phyloP scores from a whole-genome alignment of 1,140 invertebrate species.

The Macrotrachela quadricornifera region DNA sequence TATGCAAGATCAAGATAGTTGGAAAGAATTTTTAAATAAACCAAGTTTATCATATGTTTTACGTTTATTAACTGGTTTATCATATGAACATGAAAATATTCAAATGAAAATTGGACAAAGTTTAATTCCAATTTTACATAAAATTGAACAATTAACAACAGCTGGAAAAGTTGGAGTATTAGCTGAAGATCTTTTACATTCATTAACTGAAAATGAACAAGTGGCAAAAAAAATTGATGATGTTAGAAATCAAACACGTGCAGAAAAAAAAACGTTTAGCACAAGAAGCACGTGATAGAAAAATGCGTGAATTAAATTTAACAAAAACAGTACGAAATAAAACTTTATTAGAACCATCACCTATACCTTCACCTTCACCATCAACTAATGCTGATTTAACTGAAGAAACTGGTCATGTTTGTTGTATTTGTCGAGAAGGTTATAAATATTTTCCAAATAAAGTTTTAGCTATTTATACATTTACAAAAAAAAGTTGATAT shows the following conservation, averaged over 20 bases:
- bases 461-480: constrained; percentile 74
- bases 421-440: constrained; percentile 90
- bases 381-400: constrained; percentile 65
- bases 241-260: constrained; percentile 65
- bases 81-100: constrained; percentile 65
- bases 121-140: constrained; percentile 44
- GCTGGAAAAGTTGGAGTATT: constrained; percentile 87
- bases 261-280: constrained; percentile 84
- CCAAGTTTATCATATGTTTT: constrained; percentile 79
- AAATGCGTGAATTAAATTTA: constrained; percentile 82
- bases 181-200: constrained; percentile 74
- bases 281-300: constrained; percentile 88
- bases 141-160: constrained; percentile 83
- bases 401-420: constrained; percentile 80
- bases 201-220: constrained; percentile 53
- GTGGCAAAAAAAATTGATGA: constrained; percentile 47
- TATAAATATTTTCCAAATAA: constrained; percentile 52
- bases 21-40: constrained; percentile 83
- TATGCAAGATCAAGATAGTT: constrained; percentile 63
- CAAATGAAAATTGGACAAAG: constrained; percentile 37
- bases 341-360: no score
- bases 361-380: constrained; percentile 30
- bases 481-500: constrained; percentile 78
- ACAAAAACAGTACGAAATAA: constrained; percentile 14
- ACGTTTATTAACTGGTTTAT: constrained; percentile 68